Evolutionary conservation across 2,888 invertebrate species (phyloP).

Genomic region (Trichopoda pennipes): DNA sequence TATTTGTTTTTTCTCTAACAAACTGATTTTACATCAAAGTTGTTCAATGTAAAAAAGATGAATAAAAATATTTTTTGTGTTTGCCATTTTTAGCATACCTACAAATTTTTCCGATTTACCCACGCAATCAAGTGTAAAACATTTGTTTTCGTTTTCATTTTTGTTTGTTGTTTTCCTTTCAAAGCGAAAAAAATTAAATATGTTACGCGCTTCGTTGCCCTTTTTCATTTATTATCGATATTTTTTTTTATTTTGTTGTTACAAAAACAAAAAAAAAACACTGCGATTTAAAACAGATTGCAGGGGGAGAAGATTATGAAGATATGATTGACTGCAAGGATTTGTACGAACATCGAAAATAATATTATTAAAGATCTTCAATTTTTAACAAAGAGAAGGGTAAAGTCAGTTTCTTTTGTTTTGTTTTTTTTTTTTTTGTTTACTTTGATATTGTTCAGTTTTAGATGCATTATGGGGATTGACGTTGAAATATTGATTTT

Average conservation of each 20-base stretch:
- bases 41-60: background rate
- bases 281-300: constrained; percentile 45
- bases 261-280: constrained; percentile 38
- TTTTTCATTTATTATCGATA: constrained; percentile 57
- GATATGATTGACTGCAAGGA: background rate
- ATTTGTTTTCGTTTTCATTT: constrained; percentile 36
- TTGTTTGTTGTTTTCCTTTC: background rate
- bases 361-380: background rate
- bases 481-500: no score
- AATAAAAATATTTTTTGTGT: background rate
- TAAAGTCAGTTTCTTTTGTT: no score
- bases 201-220: constrained; percentile 54
- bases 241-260: constrained; percentile 1
- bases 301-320: background rate
- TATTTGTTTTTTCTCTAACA: background rate
- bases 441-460: no score
- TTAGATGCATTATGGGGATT: no score
- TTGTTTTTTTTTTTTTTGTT: no score
- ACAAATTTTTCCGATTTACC: constrained; percentile 37
- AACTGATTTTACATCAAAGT: background rate
- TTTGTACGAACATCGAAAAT: background rate
- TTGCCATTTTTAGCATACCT: background rate
- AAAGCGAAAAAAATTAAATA: constrained; percentile 10
- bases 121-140: constrained; percentile 48
- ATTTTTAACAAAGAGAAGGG: background rate